Percentiles rank a stretch among this genome's conserved stretches.
These are phyloP conservation scores for Tipula unca DNA, from an alignment of 2,888 invertebrate species.

Conservation along the genomic window DNA sequence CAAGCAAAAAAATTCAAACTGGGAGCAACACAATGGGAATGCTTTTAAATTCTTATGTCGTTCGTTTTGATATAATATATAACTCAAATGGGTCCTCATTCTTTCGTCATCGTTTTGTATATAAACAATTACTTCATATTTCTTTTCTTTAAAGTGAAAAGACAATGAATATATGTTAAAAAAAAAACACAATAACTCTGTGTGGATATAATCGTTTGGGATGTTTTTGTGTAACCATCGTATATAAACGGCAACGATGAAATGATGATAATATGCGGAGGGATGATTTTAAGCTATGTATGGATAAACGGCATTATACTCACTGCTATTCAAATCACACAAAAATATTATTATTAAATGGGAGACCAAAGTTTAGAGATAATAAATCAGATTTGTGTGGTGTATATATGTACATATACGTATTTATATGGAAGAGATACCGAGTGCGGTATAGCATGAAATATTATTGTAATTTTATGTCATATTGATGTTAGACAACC, in stretches of 20 bases:
- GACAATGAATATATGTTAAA: conserved; percentile 3
- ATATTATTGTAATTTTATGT: conserved; percentile 8
- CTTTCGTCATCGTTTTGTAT: neutral
- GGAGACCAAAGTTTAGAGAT: conserved; percentile 14
- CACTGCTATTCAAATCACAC: neutral
- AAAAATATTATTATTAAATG: conserved; percentile 10
- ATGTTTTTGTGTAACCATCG: conserved; percentile 8
- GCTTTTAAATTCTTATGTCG: neutral
- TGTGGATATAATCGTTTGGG: neutral
- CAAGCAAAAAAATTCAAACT: neutral
- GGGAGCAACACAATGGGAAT: neutral
- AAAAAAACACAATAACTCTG: neutral
- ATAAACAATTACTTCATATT: neutral
- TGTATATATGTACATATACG: neutral
- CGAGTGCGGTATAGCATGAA: neutral
- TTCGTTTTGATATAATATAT: neutral
- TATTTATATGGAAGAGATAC: neutral
- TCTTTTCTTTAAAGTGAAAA: neutral
- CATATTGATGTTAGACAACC: conserved; percentile 4
- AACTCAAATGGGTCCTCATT: neutral
- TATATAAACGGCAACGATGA: neutral
- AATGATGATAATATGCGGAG: neutral
- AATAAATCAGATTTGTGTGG: neutral
- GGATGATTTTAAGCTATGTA: neutral
- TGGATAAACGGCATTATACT: neutral